Percentiles rank a stretch among this genome's conserved stretches.
These are phyloP conservation scores for Naso thynnoides DNA, from an alignment of 2,797 vertebrate genomes.

Conservation along the genomic window DNA sequence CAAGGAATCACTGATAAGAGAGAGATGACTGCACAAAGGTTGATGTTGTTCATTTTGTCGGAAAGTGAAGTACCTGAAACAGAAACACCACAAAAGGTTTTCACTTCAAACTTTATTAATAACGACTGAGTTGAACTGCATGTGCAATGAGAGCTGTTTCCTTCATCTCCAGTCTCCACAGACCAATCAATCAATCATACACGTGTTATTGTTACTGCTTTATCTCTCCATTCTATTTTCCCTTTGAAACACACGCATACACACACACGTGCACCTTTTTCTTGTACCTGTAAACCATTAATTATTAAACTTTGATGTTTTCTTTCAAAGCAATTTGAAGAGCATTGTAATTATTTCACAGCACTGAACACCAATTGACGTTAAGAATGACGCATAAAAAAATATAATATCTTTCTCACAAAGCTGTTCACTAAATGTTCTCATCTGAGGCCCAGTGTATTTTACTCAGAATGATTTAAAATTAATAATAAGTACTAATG, in stretches of 20 bases:
- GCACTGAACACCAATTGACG: background rate
- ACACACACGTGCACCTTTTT: background rate
- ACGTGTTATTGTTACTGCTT: too few relatives aligned
- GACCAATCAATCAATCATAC: too few relatives aligned
- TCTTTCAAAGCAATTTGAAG: background rate
- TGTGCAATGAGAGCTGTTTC: too few relatives aligned
- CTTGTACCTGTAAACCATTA: background rate
- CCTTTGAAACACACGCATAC: background rate
- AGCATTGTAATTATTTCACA: background rate
- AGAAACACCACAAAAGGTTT: too few relatives aligned
- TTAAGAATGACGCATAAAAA: slow-evolving; percentile 9
- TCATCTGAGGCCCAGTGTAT: background rate
- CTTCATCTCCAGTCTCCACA: too few relatives aligned
- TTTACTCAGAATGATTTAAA: background rate
- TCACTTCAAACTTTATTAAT: too few relatives aligned
- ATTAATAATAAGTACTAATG: too few relatives aligned
- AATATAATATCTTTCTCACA: background rate
- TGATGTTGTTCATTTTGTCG: too few relatives aligned
- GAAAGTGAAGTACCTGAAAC: too few relatives aligned
- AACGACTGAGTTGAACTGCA: too few relatives aligned
- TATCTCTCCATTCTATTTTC: background rate
- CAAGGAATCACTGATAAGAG: background rate
- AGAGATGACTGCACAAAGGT: too few relatives aligned
- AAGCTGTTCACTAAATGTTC: background rate
- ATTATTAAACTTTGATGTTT: slow-evolving; percentile 13